A percentile compares a stretch with the other conserved stretches of the same genome.
These are phyloP conservation scores for Dryobates pubescens DNA, from an alignment of 2,797 vertebrate genomes.

Conservation along the genomic window DNA sequence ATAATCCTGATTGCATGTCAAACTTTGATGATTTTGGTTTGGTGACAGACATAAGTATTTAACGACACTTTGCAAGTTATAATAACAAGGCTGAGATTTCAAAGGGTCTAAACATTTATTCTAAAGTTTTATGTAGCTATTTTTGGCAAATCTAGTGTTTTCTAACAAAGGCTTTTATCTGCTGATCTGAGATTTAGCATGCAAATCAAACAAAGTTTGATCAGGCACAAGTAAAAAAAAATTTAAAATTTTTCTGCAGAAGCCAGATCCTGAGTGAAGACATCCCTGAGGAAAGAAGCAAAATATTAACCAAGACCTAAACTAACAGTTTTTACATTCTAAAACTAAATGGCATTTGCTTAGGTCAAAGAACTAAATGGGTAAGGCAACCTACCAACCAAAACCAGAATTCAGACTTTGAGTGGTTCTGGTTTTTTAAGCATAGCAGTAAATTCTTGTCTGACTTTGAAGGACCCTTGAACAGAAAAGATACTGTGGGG, in stretches of 20 bases:
- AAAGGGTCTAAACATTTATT: neutral
- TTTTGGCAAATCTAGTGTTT: neutral
- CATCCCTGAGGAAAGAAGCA: neutral
- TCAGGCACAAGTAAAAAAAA: neutral
- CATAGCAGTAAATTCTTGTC: neutral
- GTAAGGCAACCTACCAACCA: neutral
- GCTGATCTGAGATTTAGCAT: neutral
- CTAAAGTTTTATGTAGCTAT: neutral
- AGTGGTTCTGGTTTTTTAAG: neutral
- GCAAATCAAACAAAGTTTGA: neutral
- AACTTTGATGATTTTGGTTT: slow-evolving; percentile 10
- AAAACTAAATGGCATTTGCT: neutral
- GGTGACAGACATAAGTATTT: slow-evolving; percentile 20
- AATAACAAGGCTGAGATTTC: neutral
- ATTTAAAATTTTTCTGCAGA: neutral
- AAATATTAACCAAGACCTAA: neutral
- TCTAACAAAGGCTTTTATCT: neutral
- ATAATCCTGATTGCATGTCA: slow-evolving; percentile 36
- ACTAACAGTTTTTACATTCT: neutral
- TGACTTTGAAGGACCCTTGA: neutral
- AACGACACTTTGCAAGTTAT: neutral
- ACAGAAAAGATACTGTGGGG: neutral
- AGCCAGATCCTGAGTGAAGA: neutral
- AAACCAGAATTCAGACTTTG: neutral
- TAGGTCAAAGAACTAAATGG: neutral